Evolutionary conservation across 92 coral and sea anemone species (phyloP).

Genomic region (Porites evermanni): DNA sequence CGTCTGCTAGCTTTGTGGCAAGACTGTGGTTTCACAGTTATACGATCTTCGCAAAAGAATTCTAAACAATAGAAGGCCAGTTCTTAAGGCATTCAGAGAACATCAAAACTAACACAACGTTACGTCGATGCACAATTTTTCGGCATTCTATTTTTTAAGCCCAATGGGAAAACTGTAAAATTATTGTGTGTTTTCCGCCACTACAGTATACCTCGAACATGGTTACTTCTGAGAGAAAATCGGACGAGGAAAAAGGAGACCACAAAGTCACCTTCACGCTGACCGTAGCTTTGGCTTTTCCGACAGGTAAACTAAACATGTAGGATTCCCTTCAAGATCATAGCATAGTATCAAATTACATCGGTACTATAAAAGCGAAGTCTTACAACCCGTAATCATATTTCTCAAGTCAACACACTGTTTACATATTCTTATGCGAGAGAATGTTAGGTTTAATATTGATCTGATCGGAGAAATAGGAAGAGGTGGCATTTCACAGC

Average conservation of each 20-base stretch:
- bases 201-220: constrained; percentile 7
- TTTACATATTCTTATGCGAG: neutral
- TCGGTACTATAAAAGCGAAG: neutral
- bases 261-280: constrained; percentile 94
- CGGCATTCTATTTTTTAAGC: neutral
- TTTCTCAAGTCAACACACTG: constrained; percentile 7
- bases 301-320: constrained; percentile 58
- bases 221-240: constrained; percentile 49
- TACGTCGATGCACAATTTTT: neutral
- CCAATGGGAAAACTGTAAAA: neutral
- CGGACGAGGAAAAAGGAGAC: constrained; percentile 67
- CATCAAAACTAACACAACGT: neutral
- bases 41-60: neutral
- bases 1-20: neutral
- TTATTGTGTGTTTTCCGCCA: neutral
- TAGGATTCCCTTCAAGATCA: too few relatives aligned
- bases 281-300: constrained; percentile 89
- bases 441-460: neutral
- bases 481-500: neutral
- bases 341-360: constrained; percentile 15
- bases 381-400: neutral
- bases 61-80: neutral
- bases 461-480: neutral
- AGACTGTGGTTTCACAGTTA: neutral
- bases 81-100: neutral